Evolutionary conservation across 2,888 invertebrate species (phyloP), one percentile per base, ranked within the genome.

Genomic region (Hirtodrosophila trivittata): DNA sequence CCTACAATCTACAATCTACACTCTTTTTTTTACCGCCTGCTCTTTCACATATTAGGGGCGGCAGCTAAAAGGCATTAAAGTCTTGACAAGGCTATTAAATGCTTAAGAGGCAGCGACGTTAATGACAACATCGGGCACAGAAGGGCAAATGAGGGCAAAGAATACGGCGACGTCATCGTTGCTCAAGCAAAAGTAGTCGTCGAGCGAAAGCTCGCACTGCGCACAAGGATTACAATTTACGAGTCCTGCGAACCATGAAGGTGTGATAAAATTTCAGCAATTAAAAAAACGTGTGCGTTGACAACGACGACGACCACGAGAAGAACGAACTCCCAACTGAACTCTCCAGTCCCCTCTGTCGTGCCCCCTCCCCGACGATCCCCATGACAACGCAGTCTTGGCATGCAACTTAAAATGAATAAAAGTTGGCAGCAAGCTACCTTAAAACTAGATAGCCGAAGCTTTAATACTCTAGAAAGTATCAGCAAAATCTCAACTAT

Each of bases 1-100:
- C 30, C 4, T 9, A 18, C 14, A 43, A 18, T 25, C 28, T 32
- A 35, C 46, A 43, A 42, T 62, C 43, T 56, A 51, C 51, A 60
- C 51, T 63, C 55, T 57, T 54, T 59, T 54, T 64, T 57, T 55
- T 32, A 56, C 12, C 28, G 47, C 32, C 39, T 38, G 18, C 54
- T 47, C 54, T 42, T 54, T 26, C 64, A 62, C 72, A 69, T 66
- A 69, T 81, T 82, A 81, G 82, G 52, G 66, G 78, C 60, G 72
- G 66, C 65, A 70, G 82, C 82, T 84, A 76, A 82, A 77, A 76
- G 82, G 84, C 75, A 86, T 86, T 85, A 86, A 86, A 82, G 80
- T 80, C 87, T 86, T 86, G 81, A 81, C 86, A 85, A 83, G 81
- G 87, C 86, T 85, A 86, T 86, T 86, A 86, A 86, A 86, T 84